Conservation (phyloP, 2,888 invertebrate genomes). For the Drosophila neotestacea region DNA sequence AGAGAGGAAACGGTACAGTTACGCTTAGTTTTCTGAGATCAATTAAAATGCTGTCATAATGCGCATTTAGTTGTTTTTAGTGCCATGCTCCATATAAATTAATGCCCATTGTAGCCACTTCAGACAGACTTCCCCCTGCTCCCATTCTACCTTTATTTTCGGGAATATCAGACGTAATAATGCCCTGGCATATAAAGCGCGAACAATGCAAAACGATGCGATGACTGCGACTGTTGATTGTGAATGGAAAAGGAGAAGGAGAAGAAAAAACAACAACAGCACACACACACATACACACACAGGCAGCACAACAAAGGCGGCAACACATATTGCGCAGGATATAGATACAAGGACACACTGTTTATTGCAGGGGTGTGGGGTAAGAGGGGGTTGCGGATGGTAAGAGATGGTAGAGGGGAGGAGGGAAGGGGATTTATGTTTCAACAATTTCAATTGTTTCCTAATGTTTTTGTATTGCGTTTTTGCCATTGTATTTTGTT, state of each 20-base stretch:
- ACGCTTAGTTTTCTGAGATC: slow-evolving; percentile 49
- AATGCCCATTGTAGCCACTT: slow-evolving; percentile 64
- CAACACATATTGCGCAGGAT: slow-evolving; percentile 72
- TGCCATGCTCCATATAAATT: slow-evolving; percentile 63
- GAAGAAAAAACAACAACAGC: slow-evolving; percentile 28
- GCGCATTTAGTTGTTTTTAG: slow-evolving; percentile 67
- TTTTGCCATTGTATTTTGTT: slow-evolving; percentile 60
- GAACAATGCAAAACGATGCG: slow-evolving; percentile 66
- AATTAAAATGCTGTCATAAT: slow-evolving; percentile 73
- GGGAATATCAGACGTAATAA: slow-evolving; percentile 70
- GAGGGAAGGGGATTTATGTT: slow-evolving; percentile 64
- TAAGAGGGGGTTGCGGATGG: slow-evolving; percentile 9
- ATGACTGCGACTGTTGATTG: slow-evolving; percentile 57
- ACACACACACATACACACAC: slow-evolving; percentile 5
- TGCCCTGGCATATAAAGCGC: slow-evolving; percentile 49
- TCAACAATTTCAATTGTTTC: slow-evolving; percentile 77
- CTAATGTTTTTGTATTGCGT: slow-evolving; percentile 76
- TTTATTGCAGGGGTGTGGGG: slow-evolving; percentile 32
- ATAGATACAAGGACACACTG: slow-evolving; percentile 51
- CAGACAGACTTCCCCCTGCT: slow-evolving; percentile 27
- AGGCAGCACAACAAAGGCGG: slow-evolving; percentile 59
- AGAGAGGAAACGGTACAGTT: slow-evolving; percentile 55
- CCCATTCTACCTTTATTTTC: slow-evolving; percentile 24
- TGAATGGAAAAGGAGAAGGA: slow-evolving; percentile 31
- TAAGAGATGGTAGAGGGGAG: slow-evolving; percentile 5